phyloP scores from a whole-genome alignment of 2,888 invertebrate species.

The Latheticus oryzae region DNA sequence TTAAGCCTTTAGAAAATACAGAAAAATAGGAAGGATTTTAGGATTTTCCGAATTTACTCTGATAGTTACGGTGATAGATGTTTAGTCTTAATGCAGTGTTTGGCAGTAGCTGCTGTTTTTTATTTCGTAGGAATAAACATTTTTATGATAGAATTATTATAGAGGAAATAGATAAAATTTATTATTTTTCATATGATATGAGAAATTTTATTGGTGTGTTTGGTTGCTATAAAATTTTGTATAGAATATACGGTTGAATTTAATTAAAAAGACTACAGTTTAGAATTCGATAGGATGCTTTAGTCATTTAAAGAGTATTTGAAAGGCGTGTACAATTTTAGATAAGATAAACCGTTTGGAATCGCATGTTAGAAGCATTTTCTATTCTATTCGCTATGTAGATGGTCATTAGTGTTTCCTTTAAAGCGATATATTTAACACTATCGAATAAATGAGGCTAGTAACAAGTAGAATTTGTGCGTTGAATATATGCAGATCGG shows the following conservation, averaged over 20 bases:
- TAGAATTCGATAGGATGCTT: conserved; percentile 17
- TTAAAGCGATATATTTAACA: conserved; percentile 44
- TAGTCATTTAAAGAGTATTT: conserved; percentile 29
- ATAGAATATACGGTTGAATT: too few relatives aligned
- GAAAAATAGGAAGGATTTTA: too few relatives aligned
- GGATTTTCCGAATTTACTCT: not conserved
- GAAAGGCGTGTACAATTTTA: conserved; percentile 35
- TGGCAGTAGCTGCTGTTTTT: not conserved
- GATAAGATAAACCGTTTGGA: conserved; percentile 41
- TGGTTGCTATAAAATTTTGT: too few relatives aligned
- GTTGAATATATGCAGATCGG: conserved; percentile 46
- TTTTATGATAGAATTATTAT: too few relatives aligned
- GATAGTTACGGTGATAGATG: not conserved
- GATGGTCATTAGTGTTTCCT: conserved; percentile 48
- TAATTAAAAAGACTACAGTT: conserved; percentile 17
- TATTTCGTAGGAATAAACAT: too few relatives aligned
- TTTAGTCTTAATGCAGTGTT: not conserved
- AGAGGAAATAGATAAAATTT: too few relatives aligned
- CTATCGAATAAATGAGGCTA: conserved; percentile 44
- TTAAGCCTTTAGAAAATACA: too few relatives aligned
- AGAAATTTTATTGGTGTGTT: conserved; percentile 6
- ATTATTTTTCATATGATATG: conserved; percentile 20
- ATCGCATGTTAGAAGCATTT: conserved; percentile 43
- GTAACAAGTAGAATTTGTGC: conserved; percentile 46
- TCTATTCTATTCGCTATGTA: conserved; percentile 48